Percentiles rank a stretch among this genome's conserved stretches.
Conservation (phyloP, 2,797 vertebrate genomes). For the Myotis pilosus region DNA sequence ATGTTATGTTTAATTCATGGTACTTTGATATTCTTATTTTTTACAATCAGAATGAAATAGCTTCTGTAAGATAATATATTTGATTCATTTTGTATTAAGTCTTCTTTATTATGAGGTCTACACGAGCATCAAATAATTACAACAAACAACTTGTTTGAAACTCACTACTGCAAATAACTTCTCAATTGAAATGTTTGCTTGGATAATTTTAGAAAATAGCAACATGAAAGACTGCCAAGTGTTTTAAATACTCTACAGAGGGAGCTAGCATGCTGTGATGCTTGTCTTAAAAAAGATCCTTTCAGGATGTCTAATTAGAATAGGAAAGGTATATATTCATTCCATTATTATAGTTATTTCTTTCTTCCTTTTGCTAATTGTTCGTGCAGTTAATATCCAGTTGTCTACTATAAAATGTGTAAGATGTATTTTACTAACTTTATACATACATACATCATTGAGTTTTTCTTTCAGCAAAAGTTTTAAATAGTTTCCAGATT, state of each 20-base stretch:
- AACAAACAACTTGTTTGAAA: slow-evolving; percentile 53
- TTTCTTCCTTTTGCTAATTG: background rate
- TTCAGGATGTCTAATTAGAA: background rate
- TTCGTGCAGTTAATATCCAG: background rate
- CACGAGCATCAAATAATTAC: slow-evolving; percentile 76
- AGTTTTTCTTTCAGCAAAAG: background rate
- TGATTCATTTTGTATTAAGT: slow-evolving; percentile 59
- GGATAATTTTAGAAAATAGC: slow-evolving; percentile 6
- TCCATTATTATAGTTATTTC: background rate
- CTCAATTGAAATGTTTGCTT: slow-evolving; percentile 56
- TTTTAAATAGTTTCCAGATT: background rate
- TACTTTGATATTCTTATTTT: slow-evolving; percentile 74
- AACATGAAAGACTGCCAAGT: slow-evolving; percentile 6
- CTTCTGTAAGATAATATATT: slow-evolving; percentile 46
- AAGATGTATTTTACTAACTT: background rate
- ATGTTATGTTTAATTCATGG: slow-evolving; percentile 73
- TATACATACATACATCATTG: background rate
- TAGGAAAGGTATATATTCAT: background rate
- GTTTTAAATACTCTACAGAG: background rate
- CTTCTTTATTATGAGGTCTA: slow-evolving; percentile 54
- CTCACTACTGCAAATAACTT: slow-evolving; percentile 67
- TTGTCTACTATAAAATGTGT: background rate
- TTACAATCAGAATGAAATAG: slow-evolving; percentile 69
- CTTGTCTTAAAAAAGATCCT: background rate
- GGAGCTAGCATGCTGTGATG: background rate